A percentile compares a stretch with the other conserved stretches of the same genome.
Conservation (phyloP, 2,113 vertebrate species). For the Zosterops pallidus region DNA sequence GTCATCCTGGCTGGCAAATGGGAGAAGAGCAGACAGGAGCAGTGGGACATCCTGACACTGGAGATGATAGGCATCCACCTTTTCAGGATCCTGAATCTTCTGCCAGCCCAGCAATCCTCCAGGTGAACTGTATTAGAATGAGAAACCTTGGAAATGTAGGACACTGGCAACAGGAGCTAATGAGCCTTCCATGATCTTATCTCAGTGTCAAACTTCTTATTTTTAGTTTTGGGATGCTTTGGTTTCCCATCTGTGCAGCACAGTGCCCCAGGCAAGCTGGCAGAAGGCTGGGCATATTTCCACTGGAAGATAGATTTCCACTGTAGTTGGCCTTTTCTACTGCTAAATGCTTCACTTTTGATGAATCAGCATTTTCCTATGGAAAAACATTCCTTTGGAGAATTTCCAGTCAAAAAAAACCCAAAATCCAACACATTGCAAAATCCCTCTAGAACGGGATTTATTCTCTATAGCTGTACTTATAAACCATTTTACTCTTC, state of each 20-base stretch:
- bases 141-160: not conserved
- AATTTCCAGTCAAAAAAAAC: slow-evolving; percentile 27
- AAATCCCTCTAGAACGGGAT: not conserved
- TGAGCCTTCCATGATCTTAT: not conserved
- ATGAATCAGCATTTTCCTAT: slow-evolving; percentile 52
- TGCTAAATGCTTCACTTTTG: not conserved
- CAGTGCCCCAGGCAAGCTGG: not conserved
- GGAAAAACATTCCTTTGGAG: slow-evolving; percentile 55
- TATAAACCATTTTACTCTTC: not conserved
- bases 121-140: not conserved
- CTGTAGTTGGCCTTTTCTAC: not conserved
- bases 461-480: not conserved
- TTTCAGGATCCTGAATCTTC: not conserved
- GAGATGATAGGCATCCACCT: accelerated
- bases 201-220: not conserved
- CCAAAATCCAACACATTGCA: not conserved
- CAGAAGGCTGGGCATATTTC: not conserved
- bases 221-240: not conserved
- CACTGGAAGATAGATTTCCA: slow-evolving; percentile 6
- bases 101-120: not conserved
- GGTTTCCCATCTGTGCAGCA: not conserved
- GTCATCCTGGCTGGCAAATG: not conserved
- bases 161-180: not conserved
- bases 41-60: not conserved
- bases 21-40: not conserved